Conservation (phyloP, 2,888 invertebrate genomes). For the Anarsia innoxiella region DNA sequence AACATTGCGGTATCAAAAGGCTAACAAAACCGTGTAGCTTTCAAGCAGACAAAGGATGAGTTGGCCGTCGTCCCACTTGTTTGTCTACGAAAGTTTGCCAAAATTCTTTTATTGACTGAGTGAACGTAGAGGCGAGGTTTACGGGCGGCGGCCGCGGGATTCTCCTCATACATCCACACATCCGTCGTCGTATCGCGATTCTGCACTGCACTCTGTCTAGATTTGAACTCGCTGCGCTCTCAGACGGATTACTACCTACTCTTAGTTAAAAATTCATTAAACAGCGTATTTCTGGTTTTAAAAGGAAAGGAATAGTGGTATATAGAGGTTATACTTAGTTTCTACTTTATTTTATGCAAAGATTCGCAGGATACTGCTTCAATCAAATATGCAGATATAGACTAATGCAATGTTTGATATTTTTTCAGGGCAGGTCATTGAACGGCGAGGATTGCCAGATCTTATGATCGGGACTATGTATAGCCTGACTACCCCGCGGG, state of each 20-base stretch:
- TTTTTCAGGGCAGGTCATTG: constrained; percentile 65
- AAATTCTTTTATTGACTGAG: constrained; percentile 72
- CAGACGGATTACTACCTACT: no score
- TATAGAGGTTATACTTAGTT: no score
- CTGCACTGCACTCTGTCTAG: no score
- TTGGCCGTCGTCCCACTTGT: constrained; percentile 71
- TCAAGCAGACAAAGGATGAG: constrained; percentile 71
- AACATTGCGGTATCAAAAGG: constrained; percentile 54
- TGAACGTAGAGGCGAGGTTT: constrained; percentile 53
- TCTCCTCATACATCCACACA: constrained; percentile 36
- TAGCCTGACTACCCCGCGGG: constrained; percentile 71
- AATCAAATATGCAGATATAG: constrained; percentile 1
- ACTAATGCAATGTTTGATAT: constrained; percentile 25
- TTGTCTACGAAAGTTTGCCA: constrained; percentile 72
- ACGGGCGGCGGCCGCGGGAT: constrained; percentile 44
- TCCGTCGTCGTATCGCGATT: no score
- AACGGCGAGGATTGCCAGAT: constrained; percentile 68
- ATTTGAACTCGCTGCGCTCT: no score
- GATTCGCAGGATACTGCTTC: no score
- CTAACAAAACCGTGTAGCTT: constrained; percentile 63
- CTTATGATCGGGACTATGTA: constrained; percentile 68
- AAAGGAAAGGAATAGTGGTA: no score
- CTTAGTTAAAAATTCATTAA: no score
- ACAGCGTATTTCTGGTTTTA: no score
- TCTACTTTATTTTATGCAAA: no score